Conservation (phyloP, 2,797 vertebrate genomes). For the Hemibagrus guttatus region DNA sequence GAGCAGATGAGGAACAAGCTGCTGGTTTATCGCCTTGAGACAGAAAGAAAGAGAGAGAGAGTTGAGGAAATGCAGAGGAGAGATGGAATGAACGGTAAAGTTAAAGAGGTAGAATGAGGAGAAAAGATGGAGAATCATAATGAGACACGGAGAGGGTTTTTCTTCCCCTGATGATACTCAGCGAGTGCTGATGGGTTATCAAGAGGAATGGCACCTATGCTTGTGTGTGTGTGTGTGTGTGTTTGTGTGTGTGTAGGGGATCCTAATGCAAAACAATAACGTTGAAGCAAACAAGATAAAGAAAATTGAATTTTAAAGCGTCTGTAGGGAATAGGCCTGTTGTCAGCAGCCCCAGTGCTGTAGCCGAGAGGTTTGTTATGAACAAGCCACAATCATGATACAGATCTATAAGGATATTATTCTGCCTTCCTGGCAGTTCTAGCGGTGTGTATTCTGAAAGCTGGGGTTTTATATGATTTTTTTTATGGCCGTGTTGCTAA, state of each 20-base stretch:
- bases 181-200: conserved; percentile 25
- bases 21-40: conserved; percentile 28
- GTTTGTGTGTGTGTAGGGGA: conserved; percentile 28
- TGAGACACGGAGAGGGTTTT: conserved; percentile 31
- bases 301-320: conserved; percentile 64
- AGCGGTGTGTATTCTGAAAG: conserved; percentile 24
- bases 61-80: not conserved
- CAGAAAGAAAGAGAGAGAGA: not conserved
- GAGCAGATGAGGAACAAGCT: conserved; percentile 52
- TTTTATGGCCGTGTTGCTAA: conserved; percentile 25
- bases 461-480: conserved; percentile 16
- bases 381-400: conserved; percentile 64
- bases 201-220: conserved; percentile 21
- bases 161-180: conserved; percentile 28
- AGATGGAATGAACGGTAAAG: conserved; percentile 33
- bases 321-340: conserved; percentile 49
- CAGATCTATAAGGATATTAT: conserved; percentile 61
- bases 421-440: conserved; percentile 52
- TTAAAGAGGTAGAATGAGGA: conserved; percentile 12
- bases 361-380: conserved; percentile 55
- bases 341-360: conserved; percentile 52
- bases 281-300: conserved; percentile 58
- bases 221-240: conserved; percentile 21
- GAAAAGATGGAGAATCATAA: conserved; percentile 45
- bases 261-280: conserved; percentile 64